A percentile compares a stretch with the other conserved stretches of the same genome.
These are phyloP conservation scores for Tillus elongatus DNA, from an alignment of 2,888 invertebrate genomes.

Conservation along the genomic window DNA sequence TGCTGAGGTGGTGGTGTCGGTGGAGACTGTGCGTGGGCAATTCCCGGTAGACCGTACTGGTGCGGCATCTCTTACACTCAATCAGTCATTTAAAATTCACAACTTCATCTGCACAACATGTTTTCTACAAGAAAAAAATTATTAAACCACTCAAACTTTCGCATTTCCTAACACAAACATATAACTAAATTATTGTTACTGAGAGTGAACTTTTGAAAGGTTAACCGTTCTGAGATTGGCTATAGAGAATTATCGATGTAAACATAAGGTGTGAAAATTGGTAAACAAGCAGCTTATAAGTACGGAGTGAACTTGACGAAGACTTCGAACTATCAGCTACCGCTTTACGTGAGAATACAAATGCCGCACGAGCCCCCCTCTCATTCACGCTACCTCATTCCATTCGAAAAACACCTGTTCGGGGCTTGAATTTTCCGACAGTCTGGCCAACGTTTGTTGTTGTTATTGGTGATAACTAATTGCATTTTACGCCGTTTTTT, in stretches of 20 bases:
- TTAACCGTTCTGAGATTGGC: too few species aligned
- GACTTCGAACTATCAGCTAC: too few species aligned
- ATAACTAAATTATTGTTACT: slow-evolving; percentile 18
- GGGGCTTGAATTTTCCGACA: slow-evolving; percentile 60
- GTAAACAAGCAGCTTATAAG: too few species aligned
- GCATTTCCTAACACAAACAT: too few species aligned
- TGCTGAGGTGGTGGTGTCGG: slow-evolving; percentile 64
- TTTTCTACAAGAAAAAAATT: too few species aligned
- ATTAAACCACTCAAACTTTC: too few species aligned
- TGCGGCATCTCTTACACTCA: slow-evolving; percentile 58
- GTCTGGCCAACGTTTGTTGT: slow-evolving; percentile 43
- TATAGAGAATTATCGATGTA: too few species aligned
- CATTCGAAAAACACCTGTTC: slow-evolving; percentile 74
- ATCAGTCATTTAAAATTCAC: slow-evolving; percentile 10
- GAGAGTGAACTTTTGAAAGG: too few species aligned
- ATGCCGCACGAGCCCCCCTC: too few species aligned
- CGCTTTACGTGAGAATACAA: slow-evolving; percentile 39
- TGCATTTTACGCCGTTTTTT: not conserved
- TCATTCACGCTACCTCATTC: slow-evolving; percentile 46
- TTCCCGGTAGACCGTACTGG: slow-evolving; percentile 67
- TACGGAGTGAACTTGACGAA: too few species aligned
- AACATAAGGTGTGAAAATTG: too few species aligned
- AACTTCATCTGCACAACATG: too few species aligned
- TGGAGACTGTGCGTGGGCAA: slow-evolving; percentile 70
- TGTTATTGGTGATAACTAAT: not conserved